Evolutionary conservation across 2,888 invertebrate species (phyloP), one percentile per base, ranked within the genome.

Genomic region (Sicus ferrugineus): DNA sequence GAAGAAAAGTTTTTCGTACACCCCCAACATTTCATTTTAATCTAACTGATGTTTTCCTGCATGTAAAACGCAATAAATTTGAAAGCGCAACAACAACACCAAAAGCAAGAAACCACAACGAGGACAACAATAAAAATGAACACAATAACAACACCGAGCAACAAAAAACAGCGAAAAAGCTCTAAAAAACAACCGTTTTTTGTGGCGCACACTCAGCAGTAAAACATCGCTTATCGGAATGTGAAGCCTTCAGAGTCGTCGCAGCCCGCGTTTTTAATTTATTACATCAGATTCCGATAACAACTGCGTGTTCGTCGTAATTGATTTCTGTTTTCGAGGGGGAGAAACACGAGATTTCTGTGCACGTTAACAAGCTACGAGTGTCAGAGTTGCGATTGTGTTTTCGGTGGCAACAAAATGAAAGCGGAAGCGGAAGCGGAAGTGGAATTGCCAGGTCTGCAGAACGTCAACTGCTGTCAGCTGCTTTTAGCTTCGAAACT

Each of bases 241-340:
- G n/a, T n/a, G n/a, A n/a, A n/a, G n/a, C n/a, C n/a, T n/a, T n/a
- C n/a, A n/a, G n/a, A n/a, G n/a, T n/a, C n/a, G n/a, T n/a, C n/a
- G n/a, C n/a, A n/a, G 38, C 46, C 14, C n/a, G 46, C 14, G 46
- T n/a, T 46, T n/a, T 19, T 3, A 46, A 46, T 46, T 46, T 46
- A 46, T 46, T 46, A 46, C n/a, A 14, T n/a, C 46, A 46, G n/a
- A 46, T 46, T 46, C n/a, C 46, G 46, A 46, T 46, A 46, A n/a
- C 46, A 19, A 34, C 11, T 34, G 7, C 7, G 38, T n/a, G n/a
- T n/a, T n/a, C n/a, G n/a, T n/a, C n/a, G n/a, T n/a, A n/a, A n/a
- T n/a, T n/a, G n/a, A n/a, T n/a, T n/a, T n/a, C n/a, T n/a, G n/a
- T n/a, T n/a, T n/a, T n/a, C n/a, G n/a, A 34, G 21, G 23, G 23